Evolutionary conservation across 2,888 invertebrate genomes (phyloP).

Genomic region (Disparrhopalites patrizii): DNA sequence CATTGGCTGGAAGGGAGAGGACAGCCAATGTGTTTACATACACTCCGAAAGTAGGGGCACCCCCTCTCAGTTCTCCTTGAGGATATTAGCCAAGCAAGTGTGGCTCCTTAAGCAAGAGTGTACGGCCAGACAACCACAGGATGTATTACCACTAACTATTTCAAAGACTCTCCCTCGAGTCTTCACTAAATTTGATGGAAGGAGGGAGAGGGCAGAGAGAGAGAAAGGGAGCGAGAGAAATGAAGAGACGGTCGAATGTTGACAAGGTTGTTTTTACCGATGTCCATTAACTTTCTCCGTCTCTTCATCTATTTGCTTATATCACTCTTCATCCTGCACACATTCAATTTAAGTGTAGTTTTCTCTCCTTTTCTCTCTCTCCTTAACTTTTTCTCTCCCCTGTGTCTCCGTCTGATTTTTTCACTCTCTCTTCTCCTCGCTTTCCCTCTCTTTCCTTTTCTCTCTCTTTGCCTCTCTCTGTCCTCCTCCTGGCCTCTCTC

Average conservation of each 20-base stretch:
- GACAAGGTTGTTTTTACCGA: slow-evolving; percentile 8
- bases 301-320: no score
- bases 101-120: neutral
- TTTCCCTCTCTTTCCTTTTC: slow-evolving; percentile 9
- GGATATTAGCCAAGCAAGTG: no score
- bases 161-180: slow-evolving; percentile 29
- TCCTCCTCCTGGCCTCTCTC: neutral
- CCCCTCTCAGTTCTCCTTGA: neutral
- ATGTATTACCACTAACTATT: slow-evolving; percentile 34
- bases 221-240: neutral
- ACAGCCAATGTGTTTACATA: neutral
- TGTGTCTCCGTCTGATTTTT: slow-evolving; percentile 11
- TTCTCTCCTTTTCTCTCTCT: neutral
- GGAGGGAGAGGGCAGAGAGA: neutral
- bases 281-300: neutral
- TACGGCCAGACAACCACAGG: slow-evolving; percentile 7
- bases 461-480: slow-evolving; percentile 14
- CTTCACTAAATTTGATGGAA: slow-evolving; percentile 29
- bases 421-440: slow-evolving; percentile 2
- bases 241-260: neutral
- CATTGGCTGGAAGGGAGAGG: neutral
- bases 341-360: neutral
- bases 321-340: neutral
- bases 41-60: no score
- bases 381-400: neutral